phyloP scores from a whole-genome alignment of 2,888 invertebrate species.

The Xestia c-nigrum region DNA sequence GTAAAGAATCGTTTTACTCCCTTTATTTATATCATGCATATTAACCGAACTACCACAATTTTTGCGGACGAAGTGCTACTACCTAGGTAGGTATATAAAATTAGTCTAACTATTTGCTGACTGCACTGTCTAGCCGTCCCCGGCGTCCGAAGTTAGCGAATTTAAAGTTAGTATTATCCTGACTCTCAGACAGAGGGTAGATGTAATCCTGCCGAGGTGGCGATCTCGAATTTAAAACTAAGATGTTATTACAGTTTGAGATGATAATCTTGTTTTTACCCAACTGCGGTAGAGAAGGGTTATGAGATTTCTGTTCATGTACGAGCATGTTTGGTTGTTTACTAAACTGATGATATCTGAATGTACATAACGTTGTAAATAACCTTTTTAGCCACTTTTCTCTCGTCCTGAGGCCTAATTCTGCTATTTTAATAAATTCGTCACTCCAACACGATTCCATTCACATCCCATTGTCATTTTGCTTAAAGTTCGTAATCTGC shows the following conservation, averaged over 20 bases:
- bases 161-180: conserved; percentile 50
- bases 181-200: conserved; percentile 2
- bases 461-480: too few species aligned
- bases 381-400: too few species aligned
- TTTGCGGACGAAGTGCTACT: too few species aligned
- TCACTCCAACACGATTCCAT: too few species aligned
- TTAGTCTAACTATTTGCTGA: conserved; percentile 32
- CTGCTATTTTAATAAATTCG: too few species aligned
- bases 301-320: not conserved
- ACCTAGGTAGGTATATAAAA: conserved; percentile 8
- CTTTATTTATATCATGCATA: too few species aligned
- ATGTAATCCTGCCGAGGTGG: conserved; percentile 37
- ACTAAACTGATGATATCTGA: not conserved
- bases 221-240: conserved; percentile 25
- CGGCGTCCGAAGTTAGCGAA: conserved; percentile 54
- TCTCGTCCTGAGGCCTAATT: too few species aligned
- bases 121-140: conserved; percentile 56
- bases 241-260: conserved; percentile 22
- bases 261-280: conserved; percentile 10
- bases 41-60: too few species aligned
- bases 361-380: too few species aligned
- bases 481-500: too few species aligned
- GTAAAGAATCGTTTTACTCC: too few species aligned
- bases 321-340: not conserved
- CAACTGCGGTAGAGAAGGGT: not conserved